phyloP scores from a whole-genome alignment of 2,888 invertebrate species.

The Drosophila kambysellisi region DNA sequence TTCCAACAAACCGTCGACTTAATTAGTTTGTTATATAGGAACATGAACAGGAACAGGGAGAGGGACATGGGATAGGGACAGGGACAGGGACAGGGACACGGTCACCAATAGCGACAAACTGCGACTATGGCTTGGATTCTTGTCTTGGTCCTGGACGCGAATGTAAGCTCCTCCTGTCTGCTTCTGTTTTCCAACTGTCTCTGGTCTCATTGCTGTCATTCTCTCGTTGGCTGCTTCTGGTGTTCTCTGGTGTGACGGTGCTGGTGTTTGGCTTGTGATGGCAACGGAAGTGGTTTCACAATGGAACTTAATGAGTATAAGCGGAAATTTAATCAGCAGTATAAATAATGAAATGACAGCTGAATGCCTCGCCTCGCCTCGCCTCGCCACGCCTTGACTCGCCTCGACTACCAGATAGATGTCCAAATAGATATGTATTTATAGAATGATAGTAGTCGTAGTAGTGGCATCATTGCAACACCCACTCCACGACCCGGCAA shows the following conservation, averaged over 20 bases:
- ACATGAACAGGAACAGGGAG: constrained; percentile 9
- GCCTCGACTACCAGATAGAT: constrained; percentile 39
- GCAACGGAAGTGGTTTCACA: constrained; percentile 77
- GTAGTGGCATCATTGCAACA: constrained; percentile 14
- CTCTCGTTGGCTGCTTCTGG: background rate
- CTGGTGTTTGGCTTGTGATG: constrained; percentile 6
- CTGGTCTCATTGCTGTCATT: background rate
- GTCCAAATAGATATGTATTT: constrained; percentile 18
- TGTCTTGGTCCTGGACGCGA: background rate
- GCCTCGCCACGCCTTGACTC: constrained; percentile 16
- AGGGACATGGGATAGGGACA: background rate
- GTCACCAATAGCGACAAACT: constrained; percentile 23
- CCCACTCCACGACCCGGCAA: constrained; percentile 8
- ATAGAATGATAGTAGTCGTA: constrained; percentile 14
- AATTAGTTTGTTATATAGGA: constrained; percentile 73
- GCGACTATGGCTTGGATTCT: constrained; percentile 9
- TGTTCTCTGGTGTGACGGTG: constrained; percentile 1
- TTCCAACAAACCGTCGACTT: constrained; percentile 58
- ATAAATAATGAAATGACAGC: constrained; percentile 80
- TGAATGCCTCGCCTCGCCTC: constrained; percentile 34
- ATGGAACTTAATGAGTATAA: constrained; percentile 80
- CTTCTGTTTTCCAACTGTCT: background rate
- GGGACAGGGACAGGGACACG: constrained; percentile 9
- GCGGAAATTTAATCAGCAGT: constrained; percentile 81
- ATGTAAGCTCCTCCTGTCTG: background rate